Percentiles rank a stretch among this genome's conserved stretches.
These are phyloP conservation scores for Karalla daura DNA, from an alignment of 2,797 vertebrate genomes.

Conservation along the genomic window DNA sequence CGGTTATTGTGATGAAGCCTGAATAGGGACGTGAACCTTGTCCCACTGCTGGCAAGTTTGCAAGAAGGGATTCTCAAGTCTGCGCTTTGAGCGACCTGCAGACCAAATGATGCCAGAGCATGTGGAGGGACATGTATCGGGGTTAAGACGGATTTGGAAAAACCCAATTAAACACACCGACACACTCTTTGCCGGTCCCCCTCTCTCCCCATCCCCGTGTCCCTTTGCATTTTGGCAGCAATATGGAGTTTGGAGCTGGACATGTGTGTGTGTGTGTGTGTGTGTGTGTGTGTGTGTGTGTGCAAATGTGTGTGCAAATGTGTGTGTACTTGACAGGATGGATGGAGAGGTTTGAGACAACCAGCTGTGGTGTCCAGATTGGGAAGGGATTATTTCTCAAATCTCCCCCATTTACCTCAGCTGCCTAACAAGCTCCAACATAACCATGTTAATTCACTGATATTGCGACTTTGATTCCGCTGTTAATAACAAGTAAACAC, in stretches of 20 bases:
- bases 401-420: conserved; percentile 80
- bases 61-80: conserved; percentile 26
- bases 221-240: conserved; percentile 57
- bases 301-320: conserved; percentile 29
- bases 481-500: conserved; percentile 43
- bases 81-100: conserved; percentile 39
- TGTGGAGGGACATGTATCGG: conserved; percentile 49
- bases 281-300: conserved; percentile 30
- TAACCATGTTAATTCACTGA: conserved; percentile 73
- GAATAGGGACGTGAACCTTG: conserved; percentile 38
- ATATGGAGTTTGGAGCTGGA: conserved; percentile 37
- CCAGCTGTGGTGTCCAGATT: conserved; percentile 84
- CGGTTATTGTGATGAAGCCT: conserved; percentile 28
- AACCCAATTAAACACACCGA: conserved; percentile 64
- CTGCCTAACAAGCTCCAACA: conserved; percentile 73
- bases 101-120: conserved; percentile 43
- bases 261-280: conserved; percentile 7
- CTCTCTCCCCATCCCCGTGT: conserved; percentile 48
- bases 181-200: conserved; percentile 53
- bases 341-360: conserved; percentile 67
- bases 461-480: conserved; percentile 53
- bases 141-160: conserved; percentile 76
- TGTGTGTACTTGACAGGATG: conserved; percentile 39
- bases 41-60: conserved; percentile 22
- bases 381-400: conserved; percentile 80